Evolutionary conservation across 2,797 vertebrate species (phyloP).

Genomic region (Scyliorhinus canicula): DNA sequence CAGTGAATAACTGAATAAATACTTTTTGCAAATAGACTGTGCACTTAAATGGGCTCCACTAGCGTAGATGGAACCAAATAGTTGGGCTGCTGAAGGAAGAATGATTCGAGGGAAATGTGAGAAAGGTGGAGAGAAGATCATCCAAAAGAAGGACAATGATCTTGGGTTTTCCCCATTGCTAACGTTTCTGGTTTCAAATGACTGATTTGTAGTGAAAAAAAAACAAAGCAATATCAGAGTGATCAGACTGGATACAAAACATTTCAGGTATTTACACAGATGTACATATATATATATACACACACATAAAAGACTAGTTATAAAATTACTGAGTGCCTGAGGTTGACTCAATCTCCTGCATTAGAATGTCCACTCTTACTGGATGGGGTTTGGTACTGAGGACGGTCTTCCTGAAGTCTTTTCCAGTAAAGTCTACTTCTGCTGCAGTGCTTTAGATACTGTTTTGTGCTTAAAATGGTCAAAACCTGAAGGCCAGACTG

Average conservation of each 20-base stretch:
- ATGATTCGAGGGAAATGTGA: not conserved
- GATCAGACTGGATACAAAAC: not conserved
- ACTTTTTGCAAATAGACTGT: not conserved
- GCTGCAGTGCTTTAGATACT: not conserved
- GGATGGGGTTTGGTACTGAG: not conserved
- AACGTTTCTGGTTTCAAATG: not conserved
- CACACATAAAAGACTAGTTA: not conserved
- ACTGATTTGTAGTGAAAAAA: not conserved
- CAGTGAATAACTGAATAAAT: not conserved
- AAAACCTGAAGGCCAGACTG: not conserved
- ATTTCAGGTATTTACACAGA: constrained; percentile 3
- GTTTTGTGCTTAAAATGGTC: not conserved
- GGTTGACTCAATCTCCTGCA: not conserved
- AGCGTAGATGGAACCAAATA: not conserved
- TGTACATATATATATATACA: not conserved
- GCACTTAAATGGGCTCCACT: not conserved
- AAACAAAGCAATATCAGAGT: not conserved
- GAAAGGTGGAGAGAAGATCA: not conserved
- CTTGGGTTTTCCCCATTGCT: not conserved
- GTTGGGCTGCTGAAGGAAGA: not conserved
- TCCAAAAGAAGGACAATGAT: not conserved
- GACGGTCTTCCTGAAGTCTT: not conserved
- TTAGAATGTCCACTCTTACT: not conserved
- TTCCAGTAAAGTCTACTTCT: not conserved
- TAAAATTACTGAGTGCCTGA: not conserved